Conservation (phyloP, 2,113 vertebrate genomes). For the Arothron firmamentum region DNA sequence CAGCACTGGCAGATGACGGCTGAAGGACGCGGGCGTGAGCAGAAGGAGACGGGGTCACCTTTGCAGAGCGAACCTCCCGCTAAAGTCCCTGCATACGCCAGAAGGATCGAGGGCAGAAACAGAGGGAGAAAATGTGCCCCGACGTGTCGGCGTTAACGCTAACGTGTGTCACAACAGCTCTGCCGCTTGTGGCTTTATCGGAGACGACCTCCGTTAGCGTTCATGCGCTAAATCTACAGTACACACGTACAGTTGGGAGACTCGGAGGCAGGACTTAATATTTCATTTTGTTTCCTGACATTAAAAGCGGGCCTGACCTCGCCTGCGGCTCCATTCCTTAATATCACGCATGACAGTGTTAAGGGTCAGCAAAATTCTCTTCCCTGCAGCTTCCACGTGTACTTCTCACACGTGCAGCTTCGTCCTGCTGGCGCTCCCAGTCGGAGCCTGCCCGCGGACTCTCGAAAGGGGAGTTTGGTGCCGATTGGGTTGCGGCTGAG, state of each 20-base stretch:
- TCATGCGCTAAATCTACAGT: conserved; percentile 37
- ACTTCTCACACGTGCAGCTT: conserved; percentile 3
- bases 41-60: conserved; percentile 33
- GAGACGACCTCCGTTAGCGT: conserved; percentile 48
- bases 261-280: conserved; percentile 15
- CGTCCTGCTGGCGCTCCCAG: neutral
- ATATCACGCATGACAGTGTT: conserved; percentile 33
- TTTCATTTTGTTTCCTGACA: conserved; percentile 9
- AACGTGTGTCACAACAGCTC: conserved; percentile 56
- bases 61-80: conserved; percentile 25
- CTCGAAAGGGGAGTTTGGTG: neutral
- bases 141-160: conserved; percentile 47
- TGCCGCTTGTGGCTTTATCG: conserved; percentile 36
- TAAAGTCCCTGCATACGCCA: conserved; percentile 36
- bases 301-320: conserved; percentile 24
- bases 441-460: neutral
- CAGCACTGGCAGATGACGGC: conserved; percentile 41
- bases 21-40: conserved; percentile 31
- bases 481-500: neutral
- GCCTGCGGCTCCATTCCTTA: conserved; percentile 14
- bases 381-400: conserved; percentile 3
- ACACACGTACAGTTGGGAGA: conserved; percentile 49
- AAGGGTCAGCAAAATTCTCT: conserved; percentile 19
- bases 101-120: conserved; percentile 8
- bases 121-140: conserved; percentile 36